Evolutionary conservation across 92 coral and sea anemone genomes (phyloP), one percentile per base, ranked within the genome.

Genomic region (Isaurus tuberculatus): DNA sequence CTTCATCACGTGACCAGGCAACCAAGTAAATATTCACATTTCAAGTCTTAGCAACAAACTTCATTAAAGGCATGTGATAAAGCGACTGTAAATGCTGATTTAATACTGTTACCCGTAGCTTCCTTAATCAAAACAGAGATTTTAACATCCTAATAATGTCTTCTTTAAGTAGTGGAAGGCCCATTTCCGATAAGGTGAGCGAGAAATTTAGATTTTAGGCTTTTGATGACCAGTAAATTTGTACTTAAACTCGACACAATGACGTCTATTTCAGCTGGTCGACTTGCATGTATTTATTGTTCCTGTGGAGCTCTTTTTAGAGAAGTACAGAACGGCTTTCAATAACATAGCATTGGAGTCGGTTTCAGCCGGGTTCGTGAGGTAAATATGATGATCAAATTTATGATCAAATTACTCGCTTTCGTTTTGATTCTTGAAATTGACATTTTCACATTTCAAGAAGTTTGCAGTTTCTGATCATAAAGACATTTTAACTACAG

Each of bases 201-300:
- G 33, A 5, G 5, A 8, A 14, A 23, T 8, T 36, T 32, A 13
- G 14, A 57, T 1, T 30, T 19, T 42, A 46, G 16, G 16, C 53
- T 10, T 51, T 8, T 6, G 37, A 22, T 33, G 49, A 67, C 29
- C 80, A 22, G 27, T 14, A 26, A 23, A 28, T 8, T 44, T 72
- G 5, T 11, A 4, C 78, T 57, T 58, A 46, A 8, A 32, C 33
- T 20, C 14, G 33, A 20, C 34, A 17, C n/a, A 40, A 22, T 8
- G 48, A 32, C 68, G 83, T 48, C 65, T 60, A 16, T 75, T 87
- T 80, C 89, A 97, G 98, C 88, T 97, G 86, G 99, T 92, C 48
- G 99, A 97, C 87, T 81, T 97, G 70, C 99, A 97, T 79, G 89
- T 97, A n/a, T 97, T 97, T 90, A 98, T 97, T 71, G 99, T 97